phyloP scores from a whole-genome alignment of 2,797 vertebrate species.

The Diplodus sargus region DNA sequence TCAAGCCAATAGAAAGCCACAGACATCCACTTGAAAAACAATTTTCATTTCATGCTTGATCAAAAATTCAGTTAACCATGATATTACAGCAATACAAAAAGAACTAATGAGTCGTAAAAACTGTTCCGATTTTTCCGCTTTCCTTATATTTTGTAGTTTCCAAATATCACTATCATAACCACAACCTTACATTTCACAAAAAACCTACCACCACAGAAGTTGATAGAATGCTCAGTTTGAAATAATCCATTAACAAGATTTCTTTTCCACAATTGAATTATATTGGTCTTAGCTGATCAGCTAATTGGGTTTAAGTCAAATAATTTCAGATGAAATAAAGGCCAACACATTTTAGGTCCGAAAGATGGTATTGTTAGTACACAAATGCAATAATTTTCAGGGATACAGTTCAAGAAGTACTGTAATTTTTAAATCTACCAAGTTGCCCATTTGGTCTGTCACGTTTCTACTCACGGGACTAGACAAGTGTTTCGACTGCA shows the following conservation, averaged over 20 bases:
- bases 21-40: not conserved
- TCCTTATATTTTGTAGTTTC: not conserved
- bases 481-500: constrained; percentile 31
- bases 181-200: not conserved
- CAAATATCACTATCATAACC: not conserved
- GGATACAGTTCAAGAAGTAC: not conserved
- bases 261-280: not conserved
- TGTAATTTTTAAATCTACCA: constrained; percentile 21
- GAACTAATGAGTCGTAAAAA: not conserved
- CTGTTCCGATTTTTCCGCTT: too few species aligned
- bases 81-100: not conserved
- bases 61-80: not conserved
- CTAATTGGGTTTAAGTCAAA: not conserved
- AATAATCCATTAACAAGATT: constrained; percentile 6
- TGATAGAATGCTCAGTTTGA: not conserved
- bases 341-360: not conserved
- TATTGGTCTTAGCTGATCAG: not conserved
- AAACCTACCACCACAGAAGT: not conserved
- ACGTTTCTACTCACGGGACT: constrained; percentile 52
- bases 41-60: not conserved
- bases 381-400: not conserved
- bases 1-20: not conserved
- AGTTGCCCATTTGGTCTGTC: constrained; percentile 36
- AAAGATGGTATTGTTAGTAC: not conserved
- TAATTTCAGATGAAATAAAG: not conserved